Evolutionary conservation across 1,140 invertebrate species (phyloP).

Genomic region (Himalopsyche phryganea): DNA sequence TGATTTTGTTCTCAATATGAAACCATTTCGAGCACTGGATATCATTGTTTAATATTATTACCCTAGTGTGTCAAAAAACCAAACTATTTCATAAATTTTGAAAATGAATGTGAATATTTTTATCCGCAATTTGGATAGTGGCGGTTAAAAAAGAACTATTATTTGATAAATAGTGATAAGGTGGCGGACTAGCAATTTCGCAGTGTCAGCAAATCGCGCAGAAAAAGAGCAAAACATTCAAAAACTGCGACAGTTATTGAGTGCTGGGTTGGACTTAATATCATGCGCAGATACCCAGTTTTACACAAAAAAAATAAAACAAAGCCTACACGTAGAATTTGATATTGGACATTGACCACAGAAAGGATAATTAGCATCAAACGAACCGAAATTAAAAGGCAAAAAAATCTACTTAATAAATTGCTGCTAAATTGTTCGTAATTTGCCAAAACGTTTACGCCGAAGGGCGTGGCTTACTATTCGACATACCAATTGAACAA

Average conservation of each 20-base stretch:
- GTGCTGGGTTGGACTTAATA: constrained; percentile 18
- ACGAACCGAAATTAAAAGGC: constrained; percentile 11
- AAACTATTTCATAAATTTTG: no score
- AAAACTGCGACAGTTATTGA: constrained; percentile 27
- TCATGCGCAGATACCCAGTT: constrained; percentile 14
- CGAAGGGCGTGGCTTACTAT: constrained; percentile 23
- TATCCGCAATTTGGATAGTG: no score
- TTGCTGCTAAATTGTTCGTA: constrained; percentile 21
- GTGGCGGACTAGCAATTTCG: constrained; percentile 7
- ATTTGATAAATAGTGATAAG: no score
- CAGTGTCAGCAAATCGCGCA: constrained; percentile 21
- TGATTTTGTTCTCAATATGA: no score
- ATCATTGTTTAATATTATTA: no score
- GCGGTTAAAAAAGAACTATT: no score
- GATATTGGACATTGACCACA: background rate
- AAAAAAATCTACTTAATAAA: constrained; percentile 10
- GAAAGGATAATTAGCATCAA: constrained; percentile 14
- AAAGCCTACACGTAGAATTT: background rate
- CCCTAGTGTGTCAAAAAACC: no score
- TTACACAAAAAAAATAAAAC: constrained; percentile 3
- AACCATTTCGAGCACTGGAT: no score
- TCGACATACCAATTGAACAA: constrained; percentile 8
- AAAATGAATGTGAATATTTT: no score
- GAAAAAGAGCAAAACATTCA: constrained; percentile 24
- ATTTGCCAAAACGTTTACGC: constrained; percentile 25